phyloP scores from a whole-genome alignment of 1,140 invertebrate species.

The Cotesia glomerata region DNA sequence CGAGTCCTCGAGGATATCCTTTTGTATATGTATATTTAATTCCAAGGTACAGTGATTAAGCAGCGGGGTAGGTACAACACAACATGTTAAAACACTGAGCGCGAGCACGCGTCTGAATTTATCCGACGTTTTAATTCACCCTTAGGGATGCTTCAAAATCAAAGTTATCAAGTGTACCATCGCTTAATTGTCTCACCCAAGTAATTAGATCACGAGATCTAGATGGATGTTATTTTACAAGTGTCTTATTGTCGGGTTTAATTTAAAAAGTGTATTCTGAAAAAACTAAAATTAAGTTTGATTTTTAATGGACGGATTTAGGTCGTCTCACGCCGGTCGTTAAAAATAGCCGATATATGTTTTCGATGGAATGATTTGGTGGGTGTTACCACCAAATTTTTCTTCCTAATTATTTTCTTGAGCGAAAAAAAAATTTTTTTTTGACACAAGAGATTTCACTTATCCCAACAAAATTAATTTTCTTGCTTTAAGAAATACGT shows the following conservation, averaged over 20 bases:
- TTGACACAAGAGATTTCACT: too few relatives aligned
- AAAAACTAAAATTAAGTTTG: too few relatives aligned
- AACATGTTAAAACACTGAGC: not conserved
- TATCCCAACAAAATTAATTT: too few relatives aligned
- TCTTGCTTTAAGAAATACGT: too few relatives aligned
- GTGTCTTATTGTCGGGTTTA: not conserved
- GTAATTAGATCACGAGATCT: constrained; percentile 48
- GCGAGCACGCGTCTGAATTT: constrained; percentile 13
- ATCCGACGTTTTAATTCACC: constrained; percentile 35
- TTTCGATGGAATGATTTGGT: too few relatives aligned
- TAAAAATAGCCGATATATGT: too few relatives aligned
- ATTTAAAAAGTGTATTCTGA: constrained; percentile 24
- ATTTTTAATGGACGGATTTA: too few relatives aligned
- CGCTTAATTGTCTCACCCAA: constrained; percentile 49
- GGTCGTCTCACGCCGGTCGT: too few relatives aligned
- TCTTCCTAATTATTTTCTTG: too few relatives aligned
- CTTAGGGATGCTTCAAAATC: constrained; percentile 37
- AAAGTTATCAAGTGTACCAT: constrained; percentile 48
- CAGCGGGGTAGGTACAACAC: not conserved
- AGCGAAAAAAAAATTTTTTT: too few relatives aligned
- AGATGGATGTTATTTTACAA: constrained; percentile 10
- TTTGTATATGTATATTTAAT: not conserved
- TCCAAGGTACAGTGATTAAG: constrained; percentile 1
- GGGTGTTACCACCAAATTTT: too few relatives aligned
- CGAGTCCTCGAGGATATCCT: constrained; percentile 12